Percentiles rank a stretch among this genome's conserved stretches.
phyloP scores from a whole-genome alignment of 2,113 vertebrate genomes.

The Hipposideros armiger region DNA sequence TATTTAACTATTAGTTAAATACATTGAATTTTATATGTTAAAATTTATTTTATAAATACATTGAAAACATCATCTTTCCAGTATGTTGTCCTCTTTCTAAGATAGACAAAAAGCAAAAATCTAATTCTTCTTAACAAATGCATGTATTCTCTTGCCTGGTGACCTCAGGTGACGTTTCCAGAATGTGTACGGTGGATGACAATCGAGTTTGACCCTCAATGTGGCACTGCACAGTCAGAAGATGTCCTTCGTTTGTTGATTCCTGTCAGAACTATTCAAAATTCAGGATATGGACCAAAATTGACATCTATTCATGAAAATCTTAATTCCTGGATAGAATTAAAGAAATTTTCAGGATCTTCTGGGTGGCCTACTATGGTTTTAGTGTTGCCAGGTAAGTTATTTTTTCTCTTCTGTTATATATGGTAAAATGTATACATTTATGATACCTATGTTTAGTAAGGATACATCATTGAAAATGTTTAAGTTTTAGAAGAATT shows the following conservation, averaged over 20 bases:
- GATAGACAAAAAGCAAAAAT: not conserved
- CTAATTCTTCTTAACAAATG: not conserved
- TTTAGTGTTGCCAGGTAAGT: constrained; percentile 95
- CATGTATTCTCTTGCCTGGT: constrained; percentile 24
- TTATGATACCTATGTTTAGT: not conserved
- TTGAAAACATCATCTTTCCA: not conserved
- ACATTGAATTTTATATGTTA: not conserved
- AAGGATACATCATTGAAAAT: not conserved
- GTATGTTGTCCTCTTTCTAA: not conserved
- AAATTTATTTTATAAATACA: not conserved
- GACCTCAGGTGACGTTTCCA: constrained; percentile 95
- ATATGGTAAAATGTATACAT: not conserved
- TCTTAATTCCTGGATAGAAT: constrained; percentile 98
- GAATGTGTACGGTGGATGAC: constrained; percentile 98
- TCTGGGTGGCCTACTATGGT: constrained; percentile 97
- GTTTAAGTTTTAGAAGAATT: constrained; percentile 8
- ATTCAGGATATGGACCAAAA: constrained; percentile 93
- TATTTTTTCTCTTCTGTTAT: not conserved
- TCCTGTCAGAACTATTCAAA: constrained; percentile 93
- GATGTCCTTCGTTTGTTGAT: constrained; percentile 97
- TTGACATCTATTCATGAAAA: constrained; percentile 93
- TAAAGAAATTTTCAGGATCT: constrained; percentile 97
- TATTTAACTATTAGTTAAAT: not conserved
- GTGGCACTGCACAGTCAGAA: constrained; percentile 97
- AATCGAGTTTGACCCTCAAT: constrained; percentile 97